Conservation (phyloP, 2,113 vertebrate species). For the Platysteira castanea region DNA sequence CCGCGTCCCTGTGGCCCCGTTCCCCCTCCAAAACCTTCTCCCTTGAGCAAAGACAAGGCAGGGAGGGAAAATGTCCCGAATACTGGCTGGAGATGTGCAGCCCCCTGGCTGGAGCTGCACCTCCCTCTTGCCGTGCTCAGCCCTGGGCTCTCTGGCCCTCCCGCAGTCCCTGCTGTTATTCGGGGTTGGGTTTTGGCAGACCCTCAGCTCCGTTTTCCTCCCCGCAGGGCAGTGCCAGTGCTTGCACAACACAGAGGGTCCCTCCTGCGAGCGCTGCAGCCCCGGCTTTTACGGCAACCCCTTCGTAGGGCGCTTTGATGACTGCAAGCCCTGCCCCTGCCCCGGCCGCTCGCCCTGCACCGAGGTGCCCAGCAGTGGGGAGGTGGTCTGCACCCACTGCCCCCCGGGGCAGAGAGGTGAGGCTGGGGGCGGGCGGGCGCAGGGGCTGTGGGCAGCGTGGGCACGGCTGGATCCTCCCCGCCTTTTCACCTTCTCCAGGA, state of each 20-base stretch:
- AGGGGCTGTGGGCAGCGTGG: rapidly evolving
- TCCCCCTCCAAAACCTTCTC: neutral
- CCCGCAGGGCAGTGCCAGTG: slow-evolving; percentile 83
- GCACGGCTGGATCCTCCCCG: neutral
- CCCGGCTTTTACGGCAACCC: slow-evolving; percentile 87
- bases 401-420: slow-evolving; percentile 86
- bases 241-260: slow-evolving; percentile 82
- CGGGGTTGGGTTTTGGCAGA: neutral
- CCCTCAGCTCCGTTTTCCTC: neutral
- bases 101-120: neutral
- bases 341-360: slow-evolving; percentile 78
- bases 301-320: slow-evolving; percentile 69
- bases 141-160: neutral
- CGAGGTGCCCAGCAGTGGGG: slow-evolving; percentile 64
- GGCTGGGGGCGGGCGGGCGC: neutral
- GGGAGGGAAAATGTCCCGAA: neutral
- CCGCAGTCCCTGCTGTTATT: rapidly evolving
- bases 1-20: rapidly evolving
- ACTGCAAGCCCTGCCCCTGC: slow-evolving; percentile 89
- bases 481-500: slow-evolving; percentile 58
- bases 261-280: slow-evolving; percentile 83
- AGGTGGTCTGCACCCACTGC: slow-evolving; percentile 90
- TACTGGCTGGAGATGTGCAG: neutral
- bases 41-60: neutral
- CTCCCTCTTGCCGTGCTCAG: neutral